Evolutionary conservation across 92 coral and sea anemone species (phyloP).

Genomic region (Virgularia gustaviana): DNA sequence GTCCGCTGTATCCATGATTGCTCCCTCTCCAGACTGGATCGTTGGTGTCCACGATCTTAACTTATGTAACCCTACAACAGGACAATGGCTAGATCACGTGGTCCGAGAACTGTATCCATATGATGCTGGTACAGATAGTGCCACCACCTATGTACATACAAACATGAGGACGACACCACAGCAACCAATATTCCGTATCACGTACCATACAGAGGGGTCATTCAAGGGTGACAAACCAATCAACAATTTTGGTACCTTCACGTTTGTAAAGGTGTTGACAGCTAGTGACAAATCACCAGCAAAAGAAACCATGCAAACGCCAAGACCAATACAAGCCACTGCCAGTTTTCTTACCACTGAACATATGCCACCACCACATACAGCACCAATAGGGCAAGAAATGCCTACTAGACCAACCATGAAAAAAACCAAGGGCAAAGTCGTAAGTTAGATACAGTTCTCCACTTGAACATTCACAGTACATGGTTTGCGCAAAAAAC

Average conservation of each 20-base stretch:
- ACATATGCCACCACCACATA: too few relatives aligned
- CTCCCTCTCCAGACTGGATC: slow-evolving; percentile 45
- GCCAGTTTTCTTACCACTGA: too few relatives aligned
- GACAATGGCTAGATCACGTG: slow-evolving; percentile 5
- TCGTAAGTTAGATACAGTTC: too few relatives aligned
- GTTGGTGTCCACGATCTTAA: slow-evolving; percentile 39
- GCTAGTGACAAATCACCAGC: too few relatives aligned
- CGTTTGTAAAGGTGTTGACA: slow-evolving; percentile 21
- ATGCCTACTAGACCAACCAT: too few relatives aligned
- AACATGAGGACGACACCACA: neutral
- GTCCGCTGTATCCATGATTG: slow-evolving; percentile 35
- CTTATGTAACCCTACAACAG: slow-evolving; percentile 20
- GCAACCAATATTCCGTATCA: slow-evolving; percentile 6
- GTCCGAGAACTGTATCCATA: slow-evolving; percentile 5
- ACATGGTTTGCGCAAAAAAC: too few relatives aligned
- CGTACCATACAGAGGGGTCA: slow-evolving; percentile 29
- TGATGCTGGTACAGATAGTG: slow-evolving; percentile 42
- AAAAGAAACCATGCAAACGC: too few relatives aligned
- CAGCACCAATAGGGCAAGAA: too few relatives aligned
- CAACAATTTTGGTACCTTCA: slow-evolving; percentile 12
- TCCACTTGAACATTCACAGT: too few relatives aligned
- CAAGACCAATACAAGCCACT: too few relatives aligned
- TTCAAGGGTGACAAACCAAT: slow-evolving; percentile 15
- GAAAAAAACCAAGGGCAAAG: too few relatives aligned
- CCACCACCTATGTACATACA: neutral